Base-by-base conservation (phyloP, 2,888 invertebrate genomes). In the Nephrotoma appendiculata region DNA sequence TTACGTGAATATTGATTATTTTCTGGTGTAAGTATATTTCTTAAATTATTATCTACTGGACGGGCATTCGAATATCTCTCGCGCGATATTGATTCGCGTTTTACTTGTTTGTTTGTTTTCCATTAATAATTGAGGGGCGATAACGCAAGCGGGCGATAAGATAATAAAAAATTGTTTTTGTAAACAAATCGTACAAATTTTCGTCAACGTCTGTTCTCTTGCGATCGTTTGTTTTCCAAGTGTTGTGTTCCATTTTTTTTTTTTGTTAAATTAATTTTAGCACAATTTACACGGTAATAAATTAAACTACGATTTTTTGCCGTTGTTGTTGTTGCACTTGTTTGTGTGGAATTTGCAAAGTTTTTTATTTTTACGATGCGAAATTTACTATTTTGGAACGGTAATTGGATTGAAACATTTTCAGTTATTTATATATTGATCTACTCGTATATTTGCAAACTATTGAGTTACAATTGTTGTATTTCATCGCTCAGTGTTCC, bases 1-100 rank as follows among this genome's bases (percentile, higher is more conserved):
- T 92, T 97, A 97, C 92, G 97, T 97, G 91, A 97, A 97, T 92
- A 97, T 97, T 92, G 97, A 97, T 92, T 97, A 97, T 91, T 97
- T 97, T 89, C 94, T 97, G 91, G 95, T 95, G 96, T 96, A 91
- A 93, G 95, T 93, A 88, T 87, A 84, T 41, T 52, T 52, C 31
- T 31, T 2, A 31, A 5, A 52, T 52, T 52, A 15, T 52, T 15
- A 31, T 31, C 19, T 52, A 15, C 52, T 52, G 52, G 52, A 5
- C 6, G 7, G 9, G 7, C 0, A 31, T 31, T 31, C 31, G 31
- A 9, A 31, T 31, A 31, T 9, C 31, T 9, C 19, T 31, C 71
- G 31, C 11, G 11, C 31, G 71, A 71, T 71, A 71, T 71, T 71
- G 71, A 31, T 71, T 71, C 31, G 71, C 31, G 31, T 31, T 31